Evolutionary conservation across 2,113 vertebrate species (phyloP), one percentile per base, ranked within the genome.

Genomic region (Periophthalmus modestus): DNA sequence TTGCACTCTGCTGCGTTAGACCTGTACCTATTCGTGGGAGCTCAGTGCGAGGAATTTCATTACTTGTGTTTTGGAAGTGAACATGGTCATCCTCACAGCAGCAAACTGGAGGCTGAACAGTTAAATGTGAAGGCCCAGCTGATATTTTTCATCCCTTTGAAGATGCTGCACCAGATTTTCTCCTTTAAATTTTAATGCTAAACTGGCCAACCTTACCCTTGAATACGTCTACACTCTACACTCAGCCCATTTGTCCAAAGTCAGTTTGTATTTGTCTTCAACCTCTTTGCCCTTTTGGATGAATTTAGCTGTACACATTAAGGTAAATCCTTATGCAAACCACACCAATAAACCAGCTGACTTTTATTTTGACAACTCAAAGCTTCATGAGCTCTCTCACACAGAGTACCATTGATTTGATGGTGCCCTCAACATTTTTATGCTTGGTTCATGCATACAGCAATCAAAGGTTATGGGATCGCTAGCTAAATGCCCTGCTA

Each of bases 381-480:
- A 78, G 80, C 81, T 85, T 87, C 83, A 86, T 88, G 81, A 87
- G 80, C 75, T 68, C 66, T 68, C 80, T 82, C 80, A 36, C 73
- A 93, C 90, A 93, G 85, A 84, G 84, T 55, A 62, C 82, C 87
- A 92, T 93, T 93, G 83, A 93, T 83, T 39, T 85, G 86, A 86
- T 78, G 48, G 72, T 67, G 77, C 75, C 82, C 79, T 80, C 55
- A 77, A 61, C 74, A 71, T 72, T 63, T 65, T 74, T 79, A 39
- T 19, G 69, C 71, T 72, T 71, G 57, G 36, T 69, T 47, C 77
- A 87, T 81, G 82, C 73, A 69, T 73, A 80, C 76, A 78, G 80
- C 68, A 75, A 82, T 82, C 84, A 84, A 83, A 83, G 76, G 69
- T 50, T 71, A 75, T 46, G 46, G 71, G 82, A 82, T 80, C 82